A percentile compares a stretch with the other conserved stretches of the same genome.
phyloP scores from a whole-genome alignment of 2,797 vertebrate species.

The Coregonus suidteri region DNA sequence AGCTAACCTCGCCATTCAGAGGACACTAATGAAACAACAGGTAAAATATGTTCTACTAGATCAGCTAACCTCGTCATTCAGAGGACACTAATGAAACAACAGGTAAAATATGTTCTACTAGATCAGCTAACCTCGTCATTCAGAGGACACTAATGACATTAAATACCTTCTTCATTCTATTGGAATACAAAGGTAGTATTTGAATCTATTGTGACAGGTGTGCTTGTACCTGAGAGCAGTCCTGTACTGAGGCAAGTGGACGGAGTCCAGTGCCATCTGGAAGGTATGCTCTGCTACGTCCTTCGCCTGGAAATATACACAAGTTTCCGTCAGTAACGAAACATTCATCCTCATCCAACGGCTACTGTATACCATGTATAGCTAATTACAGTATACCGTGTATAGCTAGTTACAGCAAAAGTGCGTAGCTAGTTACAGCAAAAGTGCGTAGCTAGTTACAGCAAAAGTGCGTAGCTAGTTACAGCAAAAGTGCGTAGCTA shows the following conservation, averaged over 20 bases:
- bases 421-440: too few species aligned
- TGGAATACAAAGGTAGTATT: too few species aligned
- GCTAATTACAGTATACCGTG: too few species aligned
- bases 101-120: not conserved
- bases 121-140: not conserved
- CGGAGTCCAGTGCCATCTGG: constrained; percentile 75
- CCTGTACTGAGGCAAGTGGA: constrained; percentile 81
- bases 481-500: too few species aligned
- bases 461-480: too few species aligned
- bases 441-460: too few species aligned
- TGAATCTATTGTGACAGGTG: not conserved
- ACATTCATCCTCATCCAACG: not conserved
- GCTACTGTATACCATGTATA: too few species aligned
- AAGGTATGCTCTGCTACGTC: constrained; percentile 87
- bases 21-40: too few species aligned
- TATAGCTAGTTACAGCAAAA: too few species aligned
- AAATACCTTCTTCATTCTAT: not conserved
- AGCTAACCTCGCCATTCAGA: too few species aligned
- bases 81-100: not conserved
- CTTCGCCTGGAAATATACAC: constrained; percentile 78
- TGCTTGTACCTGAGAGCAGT: constrained; percentile 77
- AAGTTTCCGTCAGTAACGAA: not conserved
- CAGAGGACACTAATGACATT: not conserved
- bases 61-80: too few species aligned
- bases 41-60: too few species aligned